Base-by-base conservation (phyloP, 2,888 invertebrate species). In the Agrochola lota region DNA sequence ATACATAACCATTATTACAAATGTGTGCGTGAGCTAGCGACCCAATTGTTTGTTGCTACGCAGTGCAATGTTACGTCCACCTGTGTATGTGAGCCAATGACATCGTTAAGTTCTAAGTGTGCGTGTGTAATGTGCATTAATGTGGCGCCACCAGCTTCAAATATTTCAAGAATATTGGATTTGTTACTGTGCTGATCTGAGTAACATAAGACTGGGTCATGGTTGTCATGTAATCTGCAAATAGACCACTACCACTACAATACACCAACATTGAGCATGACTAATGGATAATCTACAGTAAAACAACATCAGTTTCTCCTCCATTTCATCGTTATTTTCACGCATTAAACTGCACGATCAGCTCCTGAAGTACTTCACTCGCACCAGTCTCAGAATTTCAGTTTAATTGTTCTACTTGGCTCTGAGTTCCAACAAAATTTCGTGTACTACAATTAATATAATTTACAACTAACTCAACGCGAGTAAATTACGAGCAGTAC, bases 31-130 rank as follows among this genome's bases (percentile, higher is more conserved):
- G 73, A 75, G 77, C 78, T 52, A 55, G 55, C 75, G 78, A 86
- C 86, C 83, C 64, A 84, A 79, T 84, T 88, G 77, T 74, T 78
- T 72, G 78, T 81, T 85, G 78, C 84, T 85, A 83, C 46, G 74
- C 71, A 60, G 20, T 20, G 63, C 75, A 57, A 57, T 70, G 20
- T 74, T 74, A 74, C 67, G 66, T 77, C 60, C 63, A 71, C 40
- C 52, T 73, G 55, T 74, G 69, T 70, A 30, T 69, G 77, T 80
- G 57, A 66, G 62, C 87, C 83, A 78, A 83, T 83, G 69, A 80
- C 77, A 85, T 78, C 60, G 59, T 63, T 57, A 72, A 30, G 20
- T 26, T 71, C 12, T 72, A 76, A 78, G 78, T 83, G 59, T 75
- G 40, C 17, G 69, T 77, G 67, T 69, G 59, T 71, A 77, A 74